Percentiles rank a stretch among this genome's conserved stretches.
Evolutionary conservation across 1,140 invertebrate species (phyloP).

Genomic region (Ceratosolen fusciceps): DNA sequence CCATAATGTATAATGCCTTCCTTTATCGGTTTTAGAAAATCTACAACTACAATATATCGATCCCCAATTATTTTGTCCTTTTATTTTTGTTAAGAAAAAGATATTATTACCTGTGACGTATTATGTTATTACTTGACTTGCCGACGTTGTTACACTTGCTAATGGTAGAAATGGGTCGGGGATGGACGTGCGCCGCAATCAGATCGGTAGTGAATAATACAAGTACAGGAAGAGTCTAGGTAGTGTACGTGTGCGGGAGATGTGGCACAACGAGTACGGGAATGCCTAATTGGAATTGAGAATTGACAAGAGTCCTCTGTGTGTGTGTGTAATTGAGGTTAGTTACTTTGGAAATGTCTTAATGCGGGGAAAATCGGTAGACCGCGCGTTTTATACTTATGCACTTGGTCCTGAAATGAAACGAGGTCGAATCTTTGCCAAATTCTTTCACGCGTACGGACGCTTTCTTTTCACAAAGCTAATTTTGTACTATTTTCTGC

Average conservation of each 20-base stretch:
- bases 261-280: background rate
- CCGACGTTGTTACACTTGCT: background rate
- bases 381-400: slow-evolving; percentile 5
- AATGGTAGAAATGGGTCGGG: too few species aligned
- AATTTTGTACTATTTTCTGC: slow-evolving; percentile 26
- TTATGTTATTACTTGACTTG: too few species aligned
- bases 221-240: background rate
- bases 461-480: slow-evolving; percentile 39
- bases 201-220: background rate
- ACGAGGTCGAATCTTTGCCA: slow-evolving; percentile 37
- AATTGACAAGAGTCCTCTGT: slow-evolving; percentile 11
- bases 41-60: too few species aligned
- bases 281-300: slow-evolving; percentile 8
- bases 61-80: too few species aligned
- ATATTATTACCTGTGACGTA: too few species aligned
- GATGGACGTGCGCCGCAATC: background rate
- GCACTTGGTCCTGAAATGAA: background rate
- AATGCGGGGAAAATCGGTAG: slow-evolving; percentile 1
- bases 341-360: slow-evolving; percentile 25
- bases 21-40: too few species aligned
- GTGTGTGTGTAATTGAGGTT: slow-evolving; percentile 21
- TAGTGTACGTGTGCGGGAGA: background rate
- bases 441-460: slow-evolving; percentile 41
- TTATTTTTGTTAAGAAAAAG: too few species aligned
- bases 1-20: too few species aligned